These are phyloP conservation scores for Eupithecia pulchellata DNA, from an alignment of 2,888 invertebrate genomes.

Conservation along the genomic window DNA sequence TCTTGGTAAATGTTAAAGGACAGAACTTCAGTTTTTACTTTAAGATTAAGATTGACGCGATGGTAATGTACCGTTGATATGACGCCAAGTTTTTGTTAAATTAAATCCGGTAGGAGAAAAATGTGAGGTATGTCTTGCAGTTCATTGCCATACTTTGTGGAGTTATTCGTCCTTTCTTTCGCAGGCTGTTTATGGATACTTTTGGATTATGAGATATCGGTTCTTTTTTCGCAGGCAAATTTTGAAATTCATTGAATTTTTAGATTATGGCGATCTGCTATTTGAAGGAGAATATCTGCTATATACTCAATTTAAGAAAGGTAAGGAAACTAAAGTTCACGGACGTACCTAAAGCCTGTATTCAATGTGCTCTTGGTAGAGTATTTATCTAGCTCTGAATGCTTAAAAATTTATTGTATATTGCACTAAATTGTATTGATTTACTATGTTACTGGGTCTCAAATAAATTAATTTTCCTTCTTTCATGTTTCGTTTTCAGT, in stretches of 20 bases:
- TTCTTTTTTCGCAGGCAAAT: not conserved
- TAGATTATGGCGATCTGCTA: not conserved
- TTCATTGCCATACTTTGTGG: not conserved
- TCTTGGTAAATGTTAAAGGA: constrained; percentile 26
- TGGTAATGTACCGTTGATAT: constrained; percentile 5
- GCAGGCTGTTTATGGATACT: not conserved
- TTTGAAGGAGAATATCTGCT: not conserved
- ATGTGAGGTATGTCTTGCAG: constrained; percentile 5
- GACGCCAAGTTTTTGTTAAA: not conserved
- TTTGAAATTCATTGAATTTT: not conserved
- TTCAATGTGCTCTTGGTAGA: not conserved
- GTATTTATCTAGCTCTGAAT: not conserved
- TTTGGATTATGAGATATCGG: not conserved
- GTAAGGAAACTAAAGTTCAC: not conserved
- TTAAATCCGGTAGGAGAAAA: not conserved
- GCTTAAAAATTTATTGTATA: too few species aligned
- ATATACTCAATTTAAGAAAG: not conserved
- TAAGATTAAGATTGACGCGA: not conserved
- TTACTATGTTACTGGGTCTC: too few species aligned
- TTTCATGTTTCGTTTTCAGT: too few species aligned
- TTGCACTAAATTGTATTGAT: too few species aligned
- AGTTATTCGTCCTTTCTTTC: not conserved
- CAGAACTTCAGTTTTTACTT: constrained; percentile 7
- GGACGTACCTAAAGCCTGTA: not conserved
- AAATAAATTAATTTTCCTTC: too few species aligned